A percentile compares a stretch with the other conserved stretches of the same genome.
Conservation (phyloP, 1,140 invertebrate genomes). For the Oncopodura yosiiana region DNA sequence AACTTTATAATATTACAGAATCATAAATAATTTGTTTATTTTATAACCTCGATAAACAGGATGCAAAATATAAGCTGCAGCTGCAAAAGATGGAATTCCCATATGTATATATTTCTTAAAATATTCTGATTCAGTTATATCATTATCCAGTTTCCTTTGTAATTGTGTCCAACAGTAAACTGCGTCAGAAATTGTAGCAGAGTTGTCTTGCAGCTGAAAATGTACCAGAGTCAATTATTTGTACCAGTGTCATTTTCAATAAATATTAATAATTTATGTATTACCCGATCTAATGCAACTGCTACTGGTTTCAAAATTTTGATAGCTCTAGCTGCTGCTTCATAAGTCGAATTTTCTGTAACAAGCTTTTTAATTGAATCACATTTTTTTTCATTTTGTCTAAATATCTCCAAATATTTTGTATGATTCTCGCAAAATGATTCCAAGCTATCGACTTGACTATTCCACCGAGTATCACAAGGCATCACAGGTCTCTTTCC, state of each 20-base stretch:
- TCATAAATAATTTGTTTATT: not conserved
- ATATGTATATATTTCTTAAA: conserved; percentile 5
- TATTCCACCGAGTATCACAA: conserved; percentile 18
- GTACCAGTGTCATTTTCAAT: not conserved
- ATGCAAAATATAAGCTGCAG: conserved; percentile 14
- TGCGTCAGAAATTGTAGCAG: conserved; percentile 3
- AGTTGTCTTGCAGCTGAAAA: conserved; percentile 5
- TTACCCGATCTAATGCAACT: conserved; percentile 9
- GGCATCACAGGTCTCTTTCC: conserved; percentile 4
- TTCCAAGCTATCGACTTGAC: conserved; percentile 1
- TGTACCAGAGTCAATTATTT: not conserved
- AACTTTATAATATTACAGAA: not conserved
- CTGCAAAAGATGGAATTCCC: not conserved
- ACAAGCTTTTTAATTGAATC: not conserved
- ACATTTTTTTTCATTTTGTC: not conserved
- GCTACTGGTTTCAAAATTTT: not conserved
- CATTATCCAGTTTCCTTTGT: not conserved
- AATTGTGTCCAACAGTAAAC: not conserved
- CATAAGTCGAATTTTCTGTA: not conserved
- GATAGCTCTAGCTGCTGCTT: not conserved
- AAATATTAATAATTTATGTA: not conserved
- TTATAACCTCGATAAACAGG: conserved; percentile 7
- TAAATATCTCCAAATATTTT: conserved; percentile 18
- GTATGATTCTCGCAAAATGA: conserved; percentile 14
- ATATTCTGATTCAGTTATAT: not conserved